A percentile compares a stretch with the other conserved stretches of the same genome.
phyloP scores from a whole-genome alignment of 2,113 vertebrate species.

The Thamnophis sirtalis region DNA sequence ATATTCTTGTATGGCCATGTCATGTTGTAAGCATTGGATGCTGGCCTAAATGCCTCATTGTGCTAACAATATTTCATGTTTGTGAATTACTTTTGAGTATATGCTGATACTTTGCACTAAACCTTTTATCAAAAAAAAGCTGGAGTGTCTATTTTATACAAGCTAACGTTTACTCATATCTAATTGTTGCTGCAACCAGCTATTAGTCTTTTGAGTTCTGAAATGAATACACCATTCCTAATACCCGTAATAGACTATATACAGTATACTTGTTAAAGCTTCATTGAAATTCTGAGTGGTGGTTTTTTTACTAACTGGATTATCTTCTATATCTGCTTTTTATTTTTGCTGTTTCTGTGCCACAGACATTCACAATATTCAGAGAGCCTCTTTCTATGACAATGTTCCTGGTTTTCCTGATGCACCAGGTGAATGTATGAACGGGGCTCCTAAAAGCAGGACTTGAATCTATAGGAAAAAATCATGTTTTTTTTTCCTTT shows the following conservation, averaged over 20 bases:
- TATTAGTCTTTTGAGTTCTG: conserved; percentile 21
- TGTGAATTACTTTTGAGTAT: not conserved
- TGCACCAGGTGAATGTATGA: conserved; percentile 90
- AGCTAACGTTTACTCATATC: not conserved
- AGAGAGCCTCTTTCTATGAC: conserved; percentile 99
- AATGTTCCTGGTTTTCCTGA: conserved; percentile 97
- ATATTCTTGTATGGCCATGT: not conserved
- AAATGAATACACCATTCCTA: conserved; percentile 54
- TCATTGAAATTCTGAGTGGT: conserved; percentile 67
- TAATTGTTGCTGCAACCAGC: conserved; percentile 24
- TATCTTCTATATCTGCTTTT: conserved; percentile 75
- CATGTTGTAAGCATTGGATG: not conserved
- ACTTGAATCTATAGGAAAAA: conserved; percentile 67
- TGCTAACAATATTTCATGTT: not conserved
- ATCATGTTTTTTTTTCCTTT: conserved; percentile 44
- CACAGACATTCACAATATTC: conserved; percentile 98
- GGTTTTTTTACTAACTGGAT: conserved; percentile 74
- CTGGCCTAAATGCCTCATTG: not conserved
- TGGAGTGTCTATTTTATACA: conserved; percentile 17
- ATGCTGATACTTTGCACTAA: not conserved
- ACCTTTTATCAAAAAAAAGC: not conserved
- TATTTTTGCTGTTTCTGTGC: conserved; percentile 82
- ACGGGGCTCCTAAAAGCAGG: conserved; percentile 72
- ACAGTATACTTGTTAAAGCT: conserved; percentile 53
- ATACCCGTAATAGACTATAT: conserved; percentile 46